Evolutionary conservation across 2,888 invertebrate species (phyloP).

Genomic region (Lasioglossum figueresi): DNA sequence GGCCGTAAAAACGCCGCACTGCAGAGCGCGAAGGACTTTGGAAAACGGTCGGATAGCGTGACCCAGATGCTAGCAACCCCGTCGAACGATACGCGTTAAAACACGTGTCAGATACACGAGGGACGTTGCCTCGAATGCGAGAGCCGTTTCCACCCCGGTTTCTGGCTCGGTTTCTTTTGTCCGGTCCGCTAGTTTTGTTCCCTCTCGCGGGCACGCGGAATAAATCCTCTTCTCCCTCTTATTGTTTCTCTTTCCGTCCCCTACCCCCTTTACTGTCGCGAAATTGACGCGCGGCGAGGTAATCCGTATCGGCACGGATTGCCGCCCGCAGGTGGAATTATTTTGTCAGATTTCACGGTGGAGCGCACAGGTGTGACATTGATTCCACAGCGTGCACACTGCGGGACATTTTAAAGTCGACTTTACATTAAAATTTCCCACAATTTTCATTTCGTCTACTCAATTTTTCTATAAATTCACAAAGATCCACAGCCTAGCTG

Average conservation of each 20-base stretch:
- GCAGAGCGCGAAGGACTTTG: slow-evolving; percentile 50
- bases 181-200: not conserved
- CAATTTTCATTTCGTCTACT: no score
- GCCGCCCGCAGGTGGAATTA: not conserved
- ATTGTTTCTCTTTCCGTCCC: not conserved
- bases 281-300: not conserved
- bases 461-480: no score
- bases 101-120: slow-evolving; percentile 58
- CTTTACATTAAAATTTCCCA: no score
- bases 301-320: not conserved
- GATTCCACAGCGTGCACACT: no score
- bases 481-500: no score
- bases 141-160: not conserved
- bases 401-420: no score
- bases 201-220: not conserved
- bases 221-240: not conserved
- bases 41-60: slow-evolving; percentile 54
- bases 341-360: not conserved
- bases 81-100: slow-evolving; percentile 59
- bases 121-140: slow-evolving; percentile 17
- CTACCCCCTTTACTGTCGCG: not conserved
- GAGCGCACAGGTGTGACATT: no score
- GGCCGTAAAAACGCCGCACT: slow-evolving; percentile 58
- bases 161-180: slow-evolving; percentile 25
- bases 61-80: slow-evolving; percentile 52